phyloP scores from a whole-genome alignment of 2,888 invertebrate genomes.

The Spodoptera exigua region DNA sequence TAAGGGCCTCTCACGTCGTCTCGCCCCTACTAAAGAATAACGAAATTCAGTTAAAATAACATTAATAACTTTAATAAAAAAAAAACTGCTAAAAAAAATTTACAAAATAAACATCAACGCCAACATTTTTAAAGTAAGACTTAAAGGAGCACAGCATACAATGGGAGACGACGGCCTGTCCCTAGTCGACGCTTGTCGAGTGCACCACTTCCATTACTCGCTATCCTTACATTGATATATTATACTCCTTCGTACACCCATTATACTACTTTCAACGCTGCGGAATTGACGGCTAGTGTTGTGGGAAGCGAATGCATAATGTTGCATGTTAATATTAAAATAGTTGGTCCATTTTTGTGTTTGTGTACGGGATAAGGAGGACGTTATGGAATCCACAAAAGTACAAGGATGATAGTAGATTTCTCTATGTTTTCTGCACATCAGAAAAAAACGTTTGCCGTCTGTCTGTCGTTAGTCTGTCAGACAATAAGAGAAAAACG shows the following conservation, averaged over 20 bases:
- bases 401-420: too few relatives aligned
- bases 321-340: too few relatives aligned
- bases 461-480: too few relatives aligned
- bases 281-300: slow-evolving; percentile 2
- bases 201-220: slow-evolving; percentile 53
- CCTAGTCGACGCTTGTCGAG: slow-evolving; percentile 45
- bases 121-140: slow-evolving; percentile 10
- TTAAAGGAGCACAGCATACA: slow-evolving; percentile 29
- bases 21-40: too few relatives aligned
- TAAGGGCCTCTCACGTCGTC: too few relatives aligned
- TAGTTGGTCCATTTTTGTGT: too few relatives aligned
- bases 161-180: slow-evolving; percentile 39
- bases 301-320: background rate
- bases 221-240: slow-evolving; percentile 38
- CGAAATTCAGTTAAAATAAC: too few relatives aligned
- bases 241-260: slow-evolving; percentile 11
- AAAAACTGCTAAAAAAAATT: background rate
- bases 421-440: too few relatives aligned
- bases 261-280: slow-evolving; percentile 11
- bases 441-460: too few relatives aligned
- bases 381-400: too few relatives aligned
- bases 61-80: background rate
- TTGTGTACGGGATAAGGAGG: too few relatives aligned
- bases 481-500: too few relatives aligned
- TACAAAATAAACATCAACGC: slow-evolving; percentile 4